These are phyloP conservation scores for Anguilla anguilla DNA, from an alignment of 2,797 vertebrate genomes.

Conservation along the genomic window DNA sequence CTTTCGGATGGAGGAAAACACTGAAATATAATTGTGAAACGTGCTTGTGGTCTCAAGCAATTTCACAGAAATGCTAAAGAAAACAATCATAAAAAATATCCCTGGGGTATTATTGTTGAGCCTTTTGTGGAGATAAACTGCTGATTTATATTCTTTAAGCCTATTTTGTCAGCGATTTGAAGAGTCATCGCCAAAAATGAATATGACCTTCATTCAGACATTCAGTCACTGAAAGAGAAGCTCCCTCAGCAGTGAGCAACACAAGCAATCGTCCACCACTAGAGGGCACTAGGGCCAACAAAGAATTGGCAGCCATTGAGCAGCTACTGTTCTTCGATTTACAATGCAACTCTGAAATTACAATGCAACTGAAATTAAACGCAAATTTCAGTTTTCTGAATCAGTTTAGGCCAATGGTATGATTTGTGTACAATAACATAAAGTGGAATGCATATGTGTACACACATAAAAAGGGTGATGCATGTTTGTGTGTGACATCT, in stretches of 20 bases:
- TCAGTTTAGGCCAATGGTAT: conserved; percentile 14
- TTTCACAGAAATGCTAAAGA: conserved; percentile 22
- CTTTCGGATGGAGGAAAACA: conserved; percentile 30
- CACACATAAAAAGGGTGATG: conserved; percentile 7
- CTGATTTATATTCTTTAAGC: conserved; percentile 16
- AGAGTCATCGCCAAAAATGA: neutral
- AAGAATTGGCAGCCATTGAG: neutral
- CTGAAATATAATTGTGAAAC: neutral
- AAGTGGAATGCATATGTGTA: conserved; percentile 32
- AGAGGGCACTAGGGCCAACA: neutral
- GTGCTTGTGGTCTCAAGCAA: conserved; percentile 28
- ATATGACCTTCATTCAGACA: neutral
- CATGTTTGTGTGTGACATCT: conserved; percentile 20
- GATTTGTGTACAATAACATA: conserved; percentile 34
- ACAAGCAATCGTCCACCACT: neutral
- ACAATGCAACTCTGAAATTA: neutral
- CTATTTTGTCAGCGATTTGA: neutral
- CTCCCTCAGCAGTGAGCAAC: neutral
- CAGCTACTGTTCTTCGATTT: neutral
- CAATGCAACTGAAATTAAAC: neutral
- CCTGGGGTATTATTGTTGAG: neutral
- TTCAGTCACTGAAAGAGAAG: neutral
- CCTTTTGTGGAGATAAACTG: neutral
- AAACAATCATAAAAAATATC: conserved; percentile 15
- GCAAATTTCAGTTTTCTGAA: neutral